These are phyloP conservation scores for Otus scops DNA, from an alignment of 2,797 vertebrate genomes.

Conservation along the genomic window DNA sequence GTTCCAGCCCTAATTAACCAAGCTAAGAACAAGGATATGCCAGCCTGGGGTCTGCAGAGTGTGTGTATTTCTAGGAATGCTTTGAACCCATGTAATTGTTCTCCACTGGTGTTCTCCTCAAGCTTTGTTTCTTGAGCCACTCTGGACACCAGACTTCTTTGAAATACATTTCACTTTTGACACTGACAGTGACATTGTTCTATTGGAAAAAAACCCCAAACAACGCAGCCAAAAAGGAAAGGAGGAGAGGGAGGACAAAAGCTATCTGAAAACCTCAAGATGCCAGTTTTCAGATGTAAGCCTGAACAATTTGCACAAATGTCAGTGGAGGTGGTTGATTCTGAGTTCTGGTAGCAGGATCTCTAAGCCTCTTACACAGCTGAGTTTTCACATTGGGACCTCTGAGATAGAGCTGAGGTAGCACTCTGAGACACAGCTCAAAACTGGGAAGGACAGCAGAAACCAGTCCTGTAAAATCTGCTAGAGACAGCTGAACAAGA, in stretches of 20 bases:
- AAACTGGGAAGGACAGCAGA: neutral
- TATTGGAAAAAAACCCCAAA: neutral
- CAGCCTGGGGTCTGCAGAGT: neutral
- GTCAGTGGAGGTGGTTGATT: neutral
- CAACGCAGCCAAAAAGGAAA: neutral
- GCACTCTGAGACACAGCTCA: fast-evolving
- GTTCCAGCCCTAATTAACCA: neutral
- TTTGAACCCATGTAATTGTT: neutral
- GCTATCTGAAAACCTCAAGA: neutral
- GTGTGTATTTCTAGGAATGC: neutral
- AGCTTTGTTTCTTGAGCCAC: neutral
- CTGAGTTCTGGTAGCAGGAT: neutral
- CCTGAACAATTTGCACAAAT: neutral
- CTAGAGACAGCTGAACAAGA: neutral
- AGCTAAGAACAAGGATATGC: neutral
- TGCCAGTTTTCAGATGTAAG: neutral
- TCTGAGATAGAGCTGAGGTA: neutral
- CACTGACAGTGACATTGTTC: neutral
- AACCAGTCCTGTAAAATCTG: neutral
- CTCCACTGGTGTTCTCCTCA: neutral
- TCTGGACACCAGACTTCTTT: neutral
- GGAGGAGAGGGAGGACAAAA: neutral
- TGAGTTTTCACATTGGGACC: neutral
- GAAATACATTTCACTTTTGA: neutral
- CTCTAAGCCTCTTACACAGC: neutral